Evolutionary conservation across 2,797 vertebrate genomes (phyloP), one percentile per base, ranked within the genome.

Genomic region (Parambassis ranga): DNA sequence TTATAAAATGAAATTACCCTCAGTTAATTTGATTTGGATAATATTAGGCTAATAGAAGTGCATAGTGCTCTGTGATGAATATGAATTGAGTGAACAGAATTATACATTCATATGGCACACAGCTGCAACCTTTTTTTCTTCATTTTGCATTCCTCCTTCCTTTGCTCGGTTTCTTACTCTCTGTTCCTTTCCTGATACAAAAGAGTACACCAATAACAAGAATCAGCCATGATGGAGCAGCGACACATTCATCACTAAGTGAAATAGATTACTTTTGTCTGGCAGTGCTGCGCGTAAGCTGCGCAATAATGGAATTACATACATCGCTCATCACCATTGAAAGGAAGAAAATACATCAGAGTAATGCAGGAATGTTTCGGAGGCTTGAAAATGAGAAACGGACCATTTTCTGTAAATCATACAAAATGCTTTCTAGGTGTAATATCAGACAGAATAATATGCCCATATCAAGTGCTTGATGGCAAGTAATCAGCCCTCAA

Each of bases 11-110:
- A 79, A 86, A 90, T 89, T 83, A 84, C 53, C 61, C 75, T 58
- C 65, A 65, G 77, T 83, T 89, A 84, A 89, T 89, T 82, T 81
- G 69, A 89, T 89, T 85, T 81, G 53, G 53, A 80, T 79, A 80
- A 81, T 89, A 86, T 82, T 80, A 44, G 65, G 57, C 77, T 83
- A 83, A 89, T 80, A 81, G 75, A 76, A 80, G 57, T 53, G 70
- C 60, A 31, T 13, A 6, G 63, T 26, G 63, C 60, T 55, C 47
- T 61, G 60, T 68, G 63, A 58, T 78, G 81, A 82, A 83, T 83
- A 71, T 77, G 52, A 87, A 83, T 75, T 27, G 47, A 67, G 59
- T 1, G 28, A 44, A 47, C 15, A 49, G 36, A 63, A 70, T 85
- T 71, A 73, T 52, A 48, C 36, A 63, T 82, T 77, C 62, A 60